Base-by-base conservation (phyloP, 2,888 invertebrate genomes). In the Brachypalpus laphriformis region DNA sequence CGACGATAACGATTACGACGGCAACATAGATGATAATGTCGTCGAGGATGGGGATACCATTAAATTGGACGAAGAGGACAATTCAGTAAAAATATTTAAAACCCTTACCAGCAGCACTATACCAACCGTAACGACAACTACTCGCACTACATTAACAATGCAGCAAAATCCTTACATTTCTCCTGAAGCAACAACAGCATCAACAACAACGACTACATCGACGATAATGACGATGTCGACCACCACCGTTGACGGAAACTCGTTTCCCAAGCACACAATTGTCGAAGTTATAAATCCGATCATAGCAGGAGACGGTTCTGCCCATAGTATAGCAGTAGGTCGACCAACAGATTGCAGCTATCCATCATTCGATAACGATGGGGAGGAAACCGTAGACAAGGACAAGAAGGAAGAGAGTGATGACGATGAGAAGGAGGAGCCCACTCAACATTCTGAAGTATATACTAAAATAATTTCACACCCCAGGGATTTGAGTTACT, bases 271-370 rank as follows among this genome's bases (percentile, higher is more conserved):
- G 65, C 90, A 91, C 75, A 92, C 91, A 87, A 92, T 92, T 82
- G 92, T 92, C 31, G 92, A 92, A 89, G 92, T 92, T 68, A 89
- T 92, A 74, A 92, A 92, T 89, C 92, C 92, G 22, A 88, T 92
- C 82, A 91, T 92, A 80, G 89, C 89, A 9, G 92, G 92, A 42
- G 92, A 92, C 75, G 92, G 92, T 78, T 89, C 80, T 34, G 91
- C 91, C 18, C 91, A 91, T 81, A 90, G 90, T 78, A 92, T 92
- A 63, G 89, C 90, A 68, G 90, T 92, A 74, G 91, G 92, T 82
- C 89, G 91, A 65, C 86, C 89, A 68, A 82, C 82, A 20, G 89
- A 89, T 72, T 88, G 89, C 87, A 89, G 88, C 71, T 89, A 90
- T 88, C 89, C 89, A 42, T 89, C 89, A 20, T 90, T 89, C 72